Evolutionary conservation across 2,797 vertebrate species (phyloP), one percentile per base, ranked within the genome.

Genomic region (Spizella passerina): DNA sequence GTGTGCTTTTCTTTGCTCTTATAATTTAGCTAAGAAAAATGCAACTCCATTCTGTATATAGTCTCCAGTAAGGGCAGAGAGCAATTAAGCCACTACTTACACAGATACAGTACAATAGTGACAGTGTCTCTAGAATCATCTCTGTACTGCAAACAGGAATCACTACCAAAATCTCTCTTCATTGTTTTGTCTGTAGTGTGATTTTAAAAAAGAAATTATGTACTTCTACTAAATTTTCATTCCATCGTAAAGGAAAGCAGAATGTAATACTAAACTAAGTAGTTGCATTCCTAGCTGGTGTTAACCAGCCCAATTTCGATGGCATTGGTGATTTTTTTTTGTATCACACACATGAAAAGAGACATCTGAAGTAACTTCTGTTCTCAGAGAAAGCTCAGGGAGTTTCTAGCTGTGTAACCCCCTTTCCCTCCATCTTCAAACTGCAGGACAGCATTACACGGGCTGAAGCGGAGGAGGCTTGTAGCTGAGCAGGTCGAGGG

Each of bases 371-470:
- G 55, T 65, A 10, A 44, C 44, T 88, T 64, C 18, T 63, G 21
- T 68, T 63, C 46, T 86, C 52, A 7, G 4, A 68, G 55, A 63
- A 82, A 81, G 23, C 10, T 73, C 26, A 36, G 18, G 8, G 32
- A 6, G 15, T 64, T 91, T 84, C 70, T 41, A 43, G 60, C 29
- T 82, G 16, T n/a, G 14, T 64, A 72, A 70, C 20, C 8, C 14
- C 5, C 53, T 70, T 66, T 79, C 24, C 20, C 27, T 79, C 14
- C 22, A 56, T 29, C 14, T 77, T 64, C 53, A 49, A 8, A 82
- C 36, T 64, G 38, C 81, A 61, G 59, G n/a, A 49, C 11, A 39
- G 64, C 11, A 2, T 43, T 36, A 36, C 27, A 27, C 0, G 0
- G 72, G 12, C 32, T 22, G 49, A 87, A 81, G 46, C 0, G 0